Base-by-base conservation (phyloP, 2,888 invertebrate species). In the Trachelus iudaicus region DNA sequence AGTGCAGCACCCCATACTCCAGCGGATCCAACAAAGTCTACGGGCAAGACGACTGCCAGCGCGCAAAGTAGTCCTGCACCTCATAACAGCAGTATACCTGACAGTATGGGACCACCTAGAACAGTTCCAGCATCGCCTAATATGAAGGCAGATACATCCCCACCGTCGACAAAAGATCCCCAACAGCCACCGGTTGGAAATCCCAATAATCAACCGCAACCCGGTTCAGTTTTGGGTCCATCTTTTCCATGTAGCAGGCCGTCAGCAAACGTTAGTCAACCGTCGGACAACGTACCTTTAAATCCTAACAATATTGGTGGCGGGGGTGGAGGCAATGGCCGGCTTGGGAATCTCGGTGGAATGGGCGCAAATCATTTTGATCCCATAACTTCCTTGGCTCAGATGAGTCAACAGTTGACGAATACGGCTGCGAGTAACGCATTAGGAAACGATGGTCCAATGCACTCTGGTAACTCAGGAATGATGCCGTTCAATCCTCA, bases 381-480 rank as follows among this genome's bases (percentile, higher is more conserved):
- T 93, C 98, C 98, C 1, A 98, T 98, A 87, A 97, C 97, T 76
- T 98, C 98, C 12, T 93, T 98, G 87, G 97, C 98, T 77, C 98
- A 98, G 92, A 98, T 98, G 98, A 97, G 97, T 81, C 98, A 98
- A 89, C 97, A 97, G 90, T 92, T 98, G 83, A 97, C 97, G 23
- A 97, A 95, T 87, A 95, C 96, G 90, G 94, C 94, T 76, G 93
- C 94, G 30, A 94, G 93, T 85, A 91, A 90, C 73, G 93, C 94
- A 30, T 93, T 94, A 76, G 94, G 94, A 4, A 94, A 94, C 81
- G 93, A 93, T 69, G 82, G 71, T 23, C 89, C 91, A 4, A 92
- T 91, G 86, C 90, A 91, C 73, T 83, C 87, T 0, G 90, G 88
- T 6, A 89, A 87, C 85, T 91, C 92, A 34, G 92, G 92, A 77